Percentiles rank a stretch among this genome's conserved stretches.
These are phyloP conservation scores for Percopsis transmontana DNA, from an alignment of 2,113 vertebrate genomes.

Conservation along the genomic window DNA sequence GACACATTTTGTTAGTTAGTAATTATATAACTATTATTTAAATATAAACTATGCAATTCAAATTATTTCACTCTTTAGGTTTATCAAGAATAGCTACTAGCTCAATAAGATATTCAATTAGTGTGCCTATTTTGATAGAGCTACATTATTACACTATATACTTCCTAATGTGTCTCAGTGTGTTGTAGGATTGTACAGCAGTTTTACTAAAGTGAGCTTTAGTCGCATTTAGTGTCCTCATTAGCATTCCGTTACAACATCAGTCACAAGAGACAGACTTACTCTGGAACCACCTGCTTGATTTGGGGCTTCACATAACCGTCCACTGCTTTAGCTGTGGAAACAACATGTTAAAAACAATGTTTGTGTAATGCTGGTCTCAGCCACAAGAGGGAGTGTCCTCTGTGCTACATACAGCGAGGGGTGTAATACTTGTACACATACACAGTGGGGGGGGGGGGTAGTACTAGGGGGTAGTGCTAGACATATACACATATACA, in stretches of 20 bases:
- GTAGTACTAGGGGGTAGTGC: conserved; percentile 98
- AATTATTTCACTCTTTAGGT: too few species aligned
- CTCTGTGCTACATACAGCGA: conserved; percentile 78
- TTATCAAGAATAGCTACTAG: too few species aligned
- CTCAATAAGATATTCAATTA: too few species aligned
- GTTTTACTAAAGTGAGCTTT: background rate
- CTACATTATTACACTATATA: too few species aligned
- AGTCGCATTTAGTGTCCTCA: background rate
- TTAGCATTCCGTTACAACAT: too few species aligned
- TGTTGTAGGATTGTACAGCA: too few species aligned
- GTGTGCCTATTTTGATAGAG: too few species aligned
- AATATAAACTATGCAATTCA: too few species aligned
- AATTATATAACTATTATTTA: too few species aligned
- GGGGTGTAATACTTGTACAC: conserved; percentile 98
- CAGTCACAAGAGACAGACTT: conserved; percentile 60
- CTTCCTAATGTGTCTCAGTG: too few species aligned
- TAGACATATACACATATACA: too few species aligned
- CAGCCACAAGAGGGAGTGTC: background rate
- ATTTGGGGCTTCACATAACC: conserved; percentile 98
- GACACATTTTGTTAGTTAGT: too few species aligned
- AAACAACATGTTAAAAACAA: background rate
- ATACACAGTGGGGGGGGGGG: conserved; percentile 93
- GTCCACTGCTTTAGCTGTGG: conserved; percentile 88
- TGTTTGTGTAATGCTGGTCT: background rate
- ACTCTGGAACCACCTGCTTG: conserved; percentile 98